phyloP scores from a whole-genome alignment of 2,113 vertebrate species.

The Sylvia atricapilla region DNA sequence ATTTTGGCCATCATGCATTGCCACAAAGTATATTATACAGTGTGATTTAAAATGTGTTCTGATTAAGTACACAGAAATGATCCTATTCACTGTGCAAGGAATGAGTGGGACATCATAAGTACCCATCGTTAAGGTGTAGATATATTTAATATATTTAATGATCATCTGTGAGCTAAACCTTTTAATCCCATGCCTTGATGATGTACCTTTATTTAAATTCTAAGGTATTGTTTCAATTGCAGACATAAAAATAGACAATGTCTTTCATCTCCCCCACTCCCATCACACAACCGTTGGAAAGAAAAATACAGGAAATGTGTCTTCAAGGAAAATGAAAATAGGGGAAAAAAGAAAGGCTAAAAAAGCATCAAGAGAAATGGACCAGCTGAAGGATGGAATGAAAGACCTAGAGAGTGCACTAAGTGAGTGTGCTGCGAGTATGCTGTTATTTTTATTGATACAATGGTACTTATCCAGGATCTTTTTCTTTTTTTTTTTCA shows the following conservation, averaged over 20 bases:
- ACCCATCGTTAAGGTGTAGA: conserved; percentile 54
- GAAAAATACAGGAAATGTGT: not conserved
- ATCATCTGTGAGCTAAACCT: conserved; percentile 22
- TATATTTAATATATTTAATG: conserved; percentile 20
- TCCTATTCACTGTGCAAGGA: conserved; percentile 35
- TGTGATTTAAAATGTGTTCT: conserved; percentile 76
- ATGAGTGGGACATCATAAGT: conserved; percentile 49
- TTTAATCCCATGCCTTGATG: conserved; percentile 50
- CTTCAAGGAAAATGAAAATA: not conserved
- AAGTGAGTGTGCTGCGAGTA: not conserved
- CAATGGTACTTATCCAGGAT: not conserved
- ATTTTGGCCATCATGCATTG: conserved; percentile 68
- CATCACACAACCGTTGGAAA: not conserved
- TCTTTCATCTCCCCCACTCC: not conserved
- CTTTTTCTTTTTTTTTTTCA: not conserved
- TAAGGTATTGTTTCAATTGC: not conserved
- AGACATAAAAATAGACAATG: not conserved
- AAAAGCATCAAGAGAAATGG: not conserved
- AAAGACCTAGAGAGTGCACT: not conserved
- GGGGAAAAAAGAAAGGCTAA: not conserved
- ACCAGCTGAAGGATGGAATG: not conserved
- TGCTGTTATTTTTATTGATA: not conserved
- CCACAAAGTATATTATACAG: conserved; percentile 60
- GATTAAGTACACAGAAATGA: conserved; percentile 70
- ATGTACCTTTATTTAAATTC: conserved; percentile 30